These are phyloP conservation scores for Muscicapa striata DNA, from an alignment of 2,797 vertebrate species.

Conservation along the genomic window DNA sequence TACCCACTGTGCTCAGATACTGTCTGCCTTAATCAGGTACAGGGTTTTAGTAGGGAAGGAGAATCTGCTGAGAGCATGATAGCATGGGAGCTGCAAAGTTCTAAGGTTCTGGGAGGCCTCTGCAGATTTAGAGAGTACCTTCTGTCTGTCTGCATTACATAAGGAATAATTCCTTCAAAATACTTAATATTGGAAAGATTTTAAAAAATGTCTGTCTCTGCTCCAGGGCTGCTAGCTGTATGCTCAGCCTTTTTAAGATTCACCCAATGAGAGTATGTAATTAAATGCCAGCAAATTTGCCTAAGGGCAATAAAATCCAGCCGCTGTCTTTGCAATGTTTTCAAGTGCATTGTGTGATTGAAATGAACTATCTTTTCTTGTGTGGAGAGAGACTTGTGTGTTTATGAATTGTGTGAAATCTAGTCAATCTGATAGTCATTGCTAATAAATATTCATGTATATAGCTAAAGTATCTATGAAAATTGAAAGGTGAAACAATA, in stretches of 20 bases:
- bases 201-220: not conserved
- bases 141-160: not conserved
- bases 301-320: not conserved
- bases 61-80: not conserved
- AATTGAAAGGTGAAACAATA: not conserved
- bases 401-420: not conserved
- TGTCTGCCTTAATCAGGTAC: not conserved
- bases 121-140: not conserved
- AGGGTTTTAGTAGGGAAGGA: not conserved
- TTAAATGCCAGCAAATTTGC: constrained; percentile 45
- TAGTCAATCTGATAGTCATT: not conserved
- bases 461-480: not conserved
- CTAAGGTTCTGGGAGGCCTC: not conserved
- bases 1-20: not conserved
- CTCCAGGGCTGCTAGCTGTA: not conserved
- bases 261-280: not conserved
- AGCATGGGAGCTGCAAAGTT: not conserved
- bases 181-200: not conserved
- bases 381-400: not conserved
- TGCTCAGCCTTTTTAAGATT: constrained; percentile 25
- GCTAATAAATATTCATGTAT: not conserved
- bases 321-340: not conserved
- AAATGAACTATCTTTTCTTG: not conserved
- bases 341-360: not conserved
- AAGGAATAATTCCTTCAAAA: not conserved